Base-by-base conservation (phyloP, 2,113 vertebrate species). In the Sisor rabdophorus region DNA sequence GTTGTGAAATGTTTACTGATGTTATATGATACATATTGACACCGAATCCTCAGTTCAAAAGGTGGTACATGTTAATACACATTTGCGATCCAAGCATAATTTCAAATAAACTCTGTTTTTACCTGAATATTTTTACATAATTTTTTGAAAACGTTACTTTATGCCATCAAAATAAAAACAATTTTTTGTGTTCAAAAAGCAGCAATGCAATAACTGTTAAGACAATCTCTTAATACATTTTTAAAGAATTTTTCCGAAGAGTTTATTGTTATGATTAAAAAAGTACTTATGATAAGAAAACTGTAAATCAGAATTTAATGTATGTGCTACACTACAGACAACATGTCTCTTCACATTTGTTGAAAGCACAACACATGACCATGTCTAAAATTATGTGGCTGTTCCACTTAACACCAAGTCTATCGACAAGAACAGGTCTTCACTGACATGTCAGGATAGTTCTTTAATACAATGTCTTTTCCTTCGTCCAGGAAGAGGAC, bases 381-480 rank as follows among this genome's bases (percentile, higher is more conserved):
- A 3, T 69, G 20, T 73, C 22, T 74, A 3, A 53, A 56, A 12
- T 36, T 52, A 20, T 67, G 36, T 26, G 22, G 56, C 4, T 13
- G 50, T 50, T 36, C 24, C 56, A 58, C 1, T 24, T 50, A 60
- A 36, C 77, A 26, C 19, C 4, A 0, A 47, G 47, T 73, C 89
- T 96, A 98, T 87, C 93, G 92, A 76, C 96, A 98, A 76, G 94
- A 90, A 2, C 96, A 98, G 3, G 93, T 97, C 80, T 98, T 94
- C 88, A 98, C 95, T 0, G 95, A 95, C 96, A 98, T 98, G 67
- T 93, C 95, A 55, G 95, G 96, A 83, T 98, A 98, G 36, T 98
- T 92, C 86, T 98, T 98, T 54, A 98, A 90, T 73, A 97, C 94
- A 82, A 96, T 91, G 1, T 98, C 96, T 89, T 89, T 92, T 84